Evolutionary conservation across 2,113 vertebrate species (phyloP).

Genomic region (Misgurnus anguillicaudatus): DNA sequence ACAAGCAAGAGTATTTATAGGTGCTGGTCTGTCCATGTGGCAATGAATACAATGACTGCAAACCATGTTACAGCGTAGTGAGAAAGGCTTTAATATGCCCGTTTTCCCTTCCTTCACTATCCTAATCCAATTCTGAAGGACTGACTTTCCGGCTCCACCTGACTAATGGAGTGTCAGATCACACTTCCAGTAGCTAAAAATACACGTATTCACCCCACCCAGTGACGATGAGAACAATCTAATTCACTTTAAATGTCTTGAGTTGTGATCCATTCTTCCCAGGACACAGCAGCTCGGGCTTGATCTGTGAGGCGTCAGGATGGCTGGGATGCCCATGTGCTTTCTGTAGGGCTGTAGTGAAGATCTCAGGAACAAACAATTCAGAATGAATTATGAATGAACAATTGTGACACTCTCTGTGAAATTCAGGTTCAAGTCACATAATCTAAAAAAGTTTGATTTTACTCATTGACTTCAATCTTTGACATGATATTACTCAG

Average conservation of each 20-base stretch:
- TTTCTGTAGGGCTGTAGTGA: not conserved
- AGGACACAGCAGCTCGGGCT: conserved; percentile 9
- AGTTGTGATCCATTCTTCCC: not conserved
- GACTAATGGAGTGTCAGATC: conserved; percentile 63
- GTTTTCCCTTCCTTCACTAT: conserved; percentile 54
- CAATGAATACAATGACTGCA: conserved; percentile 33
- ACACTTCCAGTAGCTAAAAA: conserved; percentile 64
- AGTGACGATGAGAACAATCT: conserved; percentile 45
- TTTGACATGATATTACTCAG: too few species aligned
- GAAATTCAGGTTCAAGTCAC: too few species aligned
- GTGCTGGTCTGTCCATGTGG: not conserved
- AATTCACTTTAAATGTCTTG: conserved; percentile 58
- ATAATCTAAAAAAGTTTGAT: too few species aligned
- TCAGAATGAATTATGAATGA: not conserved
- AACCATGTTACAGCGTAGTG: conserved; percentile 41
- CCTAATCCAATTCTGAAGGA: conserved; percentile 64
- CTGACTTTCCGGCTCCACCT: conserved; percentile 62
- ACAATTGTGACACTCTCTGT: not conserved
- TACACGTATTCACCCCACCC: conserved; percentile 53
- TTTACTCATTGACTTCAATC: too few species aligned
- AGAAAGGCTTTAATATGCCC: conserved; percentile 41
- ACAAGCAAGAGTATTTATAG: conserved; percentile 47
- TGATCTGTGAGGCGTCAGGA: not conserved
- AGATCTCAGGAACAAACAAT: not conserved
- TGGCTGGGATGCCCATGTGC: not conserved